Evolutionary conservation across 2,113 vertebrate genomes (phyloP).

Genomic region (Calidris pygmaea): DNA sequence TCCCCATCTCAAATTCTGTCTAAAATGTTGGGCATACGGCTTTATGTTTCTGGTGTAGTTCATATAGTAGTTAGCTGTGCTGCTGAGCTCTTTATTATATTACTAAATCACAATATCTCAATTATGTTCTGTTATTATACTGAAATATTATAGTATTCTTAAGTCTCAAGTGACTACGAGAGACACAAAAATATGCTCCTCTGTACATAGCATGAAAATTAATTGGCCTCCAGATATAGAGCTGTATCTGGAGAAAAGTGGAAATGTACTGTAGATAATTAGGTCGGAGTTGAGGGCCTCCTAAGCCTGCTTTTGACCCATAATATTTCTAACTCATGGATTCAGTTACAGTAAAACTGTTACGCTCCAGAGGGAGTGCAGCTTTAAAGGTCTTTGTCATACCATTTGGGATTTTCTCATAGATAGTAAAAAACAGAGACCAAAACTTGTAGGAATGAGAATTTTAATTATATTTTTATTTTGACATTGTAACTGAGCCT

Average conservation of each 20-base stretch:
- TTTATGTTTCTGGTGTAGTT: neutral
- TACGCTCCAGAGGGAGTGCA: neutral
- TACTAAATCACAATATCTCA: neutral
- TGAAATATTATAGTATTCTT: neutral
- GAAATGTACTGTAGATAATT: slow-evolving; percentile 24
- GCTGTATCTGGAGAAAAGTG: neutral
- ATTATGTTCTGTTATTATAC: neutral
- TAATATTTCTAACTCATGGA: slow-evolving; percentile 12
- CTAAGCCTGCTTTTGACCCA: slow-evolving; percentile 16
- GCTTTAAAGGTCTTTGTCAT: slow-evolving; percentile 15
- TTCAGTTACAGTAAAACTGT: slow-evolving; percentile 5
- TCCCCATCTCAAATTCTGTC: neutral
- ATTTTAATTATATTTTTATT: neutral
- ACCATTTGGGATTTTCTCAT: neutral
- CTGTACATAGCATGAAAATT: slow-evolving; percentile 1
- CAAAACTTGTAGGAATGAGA: neutral
- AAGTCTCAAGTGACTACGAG: neutral
- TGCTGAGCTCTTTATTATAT: neutral
- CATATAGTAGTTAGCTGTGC: neutral
- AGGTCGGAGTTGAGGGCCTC: neutral
- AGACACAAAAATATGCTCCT: neutral
- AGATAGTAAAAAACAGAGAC: neutral
- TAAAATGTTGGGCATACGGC: neutral
- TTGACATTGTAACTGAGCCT: neutral
- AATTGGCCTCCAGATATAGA: slow-evolving; percentile 33